A percentile compares a stretch with the other conserved stretches of the same genome.
These are phyloP conservation scores for Rousettus madagascariensis DNA, from an alignment of 2,797 vertebrate species.

Conservation along the genomic window DNA sequence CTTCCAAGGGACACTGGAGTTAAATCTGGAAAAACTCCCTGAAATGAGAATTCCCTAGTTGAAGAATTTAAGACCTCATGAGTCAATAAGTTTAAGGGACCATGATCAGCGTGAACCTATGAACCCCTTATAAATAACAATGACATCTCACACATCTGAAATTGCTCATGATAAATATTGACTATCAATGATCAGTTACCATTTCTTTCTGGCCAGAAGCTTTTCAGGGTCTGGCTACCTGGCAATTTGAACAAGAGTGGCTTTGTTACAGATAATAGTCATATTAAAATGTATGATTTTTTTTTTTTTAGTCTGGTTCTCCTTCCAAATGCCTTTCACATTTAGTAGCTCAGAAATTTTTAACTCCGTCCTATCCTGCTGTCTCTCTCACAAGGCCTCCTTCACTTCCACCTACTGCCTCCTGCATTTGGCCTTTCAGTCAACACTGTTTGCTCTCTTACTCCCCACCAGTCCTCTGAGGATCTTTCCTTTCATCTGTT, in stretches of 20 bases:
- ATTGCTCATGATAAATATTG: background rate
- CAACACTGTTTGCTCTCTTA: background rate
- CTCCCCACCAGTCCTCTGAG: background rate
- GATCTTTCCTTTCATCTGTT: background rate
- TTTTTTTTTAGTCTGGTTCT: background rate
- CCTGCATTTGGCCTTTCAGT: background rate
- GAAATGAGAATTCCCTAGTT: background rate
- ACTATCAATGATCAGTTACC: background rate
- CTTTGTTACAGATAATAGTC: constrained; percentile 53
- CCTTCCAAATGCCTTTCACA: constrained; percentile 15
- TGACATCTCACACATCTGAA: background rate
- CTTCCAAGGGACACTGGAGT: background rate
- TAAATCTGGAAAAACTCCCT: background rate
- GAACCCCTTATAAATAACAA: background rate
- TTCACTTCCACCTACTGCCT: background rate
- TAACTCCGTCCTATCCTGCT: constrained; percentile 9
- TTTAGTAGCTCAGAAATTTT: background rate
- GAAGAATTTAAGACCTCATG: background rate
- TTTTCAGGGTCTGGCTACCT: background rate
- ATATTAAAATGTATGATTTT: constrained; percentile 21
- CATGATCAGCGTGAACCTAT: background rate
- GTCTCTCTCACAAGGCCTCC: background rate
- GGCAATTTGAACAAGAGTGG: constrained; percentile 17
- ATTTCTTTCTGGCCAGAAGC: background rate
- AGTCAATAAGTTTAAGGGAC: constrained; percentile 17